Percentiles rank a stretch among this genome's conserved stretches.
phyloP scores from a whole-genome alignment of 2,888 invertebrate species.

The Tanypteryx hageni region DNA sequence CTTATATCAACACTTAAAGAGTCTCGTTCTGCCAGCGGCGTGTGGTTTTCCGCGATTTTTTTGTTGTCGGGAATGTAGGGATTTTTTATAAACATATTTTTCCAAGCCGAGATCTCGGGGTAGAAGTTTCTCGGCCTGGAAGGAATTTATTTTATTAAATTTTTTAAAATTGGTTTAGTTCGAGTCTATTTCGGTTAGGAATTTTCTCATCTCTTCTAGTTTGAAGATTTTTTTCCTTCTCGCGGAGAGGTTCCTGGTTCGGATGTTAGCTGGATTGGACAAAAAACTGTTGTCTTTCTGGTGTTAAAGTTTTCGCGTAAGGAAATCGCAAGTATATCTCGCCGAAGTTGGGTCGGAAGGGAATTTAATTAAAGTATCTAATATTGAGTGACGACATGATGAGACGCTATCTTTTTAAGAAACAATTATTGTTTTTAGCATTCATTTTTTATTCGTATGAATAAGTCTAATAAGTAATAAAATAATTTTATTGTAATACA shows the following conservation, averaged over 20 bases:
- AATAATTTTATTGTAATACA: too few relatives aligned
- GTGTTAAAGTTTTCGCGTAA: not conserved
- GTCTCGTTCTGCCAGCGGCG: constrained; percentile 11
- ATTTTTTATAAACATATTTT: not conserved
- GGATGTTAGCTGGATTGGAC: not conserved
- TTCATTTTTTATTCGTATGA: not conserved
- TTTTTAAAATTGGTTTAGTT: constrained; percentile 40
- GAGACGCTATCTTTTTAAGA: not conserved
- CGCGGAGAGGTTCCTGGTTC: not conserved
- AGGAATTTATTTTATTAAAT: constrained; percentile 1
- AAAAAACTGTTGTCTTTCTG: not conserved
- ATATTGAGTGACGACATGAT: not conserved
- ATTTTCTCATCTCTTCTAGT: not conserved
- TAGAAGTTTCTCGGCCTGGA: not conserved
- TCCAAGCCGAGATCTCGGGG: not conserved
- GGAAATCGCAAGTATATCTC: not conserved
- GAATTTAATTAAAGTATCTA: not conserved
- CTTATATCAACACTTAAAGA: constrained; percentile 60
- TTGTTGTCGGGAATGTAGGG: not conserved
- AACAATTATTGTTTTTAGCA: not conserved
- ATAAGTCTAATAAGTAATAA: not conserved
- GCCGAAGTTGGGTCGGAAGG: not conserved
- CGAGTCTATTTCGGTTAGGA: constrained; percentile 26
- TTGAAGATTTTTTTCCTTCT: not conserved
- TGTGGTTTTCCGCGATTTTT: constrained; percentile 21